phyloP scores from a whole-genome alignment of 1,140 invertebrate genomes.

The Camponotus vicinus region DNA sequence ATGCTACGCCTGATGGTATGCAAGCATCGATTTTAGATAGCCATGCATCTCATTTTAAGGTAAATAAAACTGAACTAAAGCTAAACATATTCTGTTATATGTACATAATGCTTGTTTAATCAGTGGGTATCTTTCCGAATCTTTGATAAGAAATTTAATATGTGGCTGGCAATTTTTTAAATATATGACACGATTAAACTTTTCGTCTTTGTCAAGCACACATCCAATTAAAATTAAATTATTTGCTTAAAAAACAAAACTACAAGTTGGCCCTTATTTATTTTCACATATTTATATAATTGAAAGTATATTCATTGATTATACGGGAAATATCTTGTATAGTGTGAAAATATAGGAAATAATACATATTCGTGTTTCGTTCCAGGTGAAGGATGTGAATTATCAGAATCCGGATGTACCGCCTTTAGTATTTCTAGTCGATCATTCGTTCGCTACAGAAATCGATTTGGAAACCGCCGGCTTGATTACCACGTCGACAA shows the following conservation, averaged over 20 bases:
- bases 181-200: not conserved
- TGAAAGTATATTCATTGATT: not conserved
- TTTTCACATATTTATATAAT: not conserved
- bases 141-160: not conserved
- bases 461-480: slow-evolving; percentile 90
- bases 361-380: slow-evolving; percentile 12
- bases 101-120: too few species aligned
- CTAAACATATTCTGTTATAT: too few species aligned
- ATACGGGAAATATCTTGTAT: not conserved
- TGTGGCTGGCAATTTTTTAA: not conserved
- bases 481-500: slow-evolving; percentile 89
- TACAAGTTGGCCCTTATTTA: not conserved
- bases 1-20: slow-evolving; percentile 75
- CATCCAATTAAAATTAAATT: too few species aligned
- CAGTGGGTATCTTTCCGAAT: not conserved
- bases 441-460: slow-evolving; percentile 89
- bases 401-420: slow-evolving; percentile 88
- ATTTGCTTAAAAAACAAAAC: not conserved
- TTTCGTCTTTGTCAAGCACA: not conserved
- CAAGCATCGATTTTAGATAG: slow-evolving; percentile 71
- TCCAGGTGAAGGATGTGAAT: slow-evolving; percentile 84
- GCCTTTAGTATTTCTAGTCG: slow-evolving; percentile 86
- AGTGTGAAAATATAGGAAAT: not conserved
- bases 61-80: slow-evolving; percentile 32
- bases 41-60: slow-evolving; percentile 64